Evolutionary conservation across 2,888 invertebrate genomes (phyloP).

Genomic region (Ephialtes manifestator): DNA sequence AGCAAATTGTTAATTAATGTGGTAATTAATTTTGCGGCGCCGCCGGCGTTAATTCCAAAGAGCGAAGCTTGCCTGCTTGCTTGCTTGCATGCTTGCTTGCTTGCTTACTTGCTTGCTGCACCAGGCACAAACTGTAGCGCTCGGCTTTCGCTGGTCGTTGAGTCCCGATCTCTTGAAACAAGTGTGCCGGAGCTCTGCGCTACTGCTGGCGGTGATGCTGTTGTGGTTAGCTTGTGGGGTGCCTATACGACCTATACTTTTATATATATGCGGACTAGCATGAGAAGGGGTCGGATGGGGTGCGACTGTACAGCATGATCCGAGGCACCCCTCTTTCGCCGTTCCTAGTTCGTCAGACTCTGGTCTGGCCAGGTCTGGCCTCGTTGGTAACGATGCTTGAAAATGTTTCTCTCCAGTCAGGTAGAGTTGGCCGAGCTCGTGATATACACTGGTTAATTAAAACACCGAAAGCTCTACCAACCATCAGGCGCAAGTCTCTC

Average conservation of each 20-base stretch:
- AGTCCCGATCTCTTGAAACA: conserved; percentile 60
- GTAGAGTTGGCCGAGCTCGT: conserved; percentile 5
- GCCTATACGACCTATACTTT: conserved; percentile 21
- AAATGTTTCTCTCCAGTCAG: conserved; percentile 48
- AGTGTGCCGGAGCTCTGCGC: conserved; percentile 23
- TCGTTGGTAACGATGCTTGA: conserved; percentile 51
- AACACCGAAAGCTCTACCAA: conserved; percentile 26
- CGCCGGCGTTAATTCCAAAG: conserved; percentile 63
- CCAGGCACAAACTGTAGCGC: neutral
- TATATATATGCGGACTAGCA: neutral
- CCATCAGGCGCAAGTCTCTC: neutral
- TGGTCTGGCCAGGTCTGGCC: conserved; percentile 7
- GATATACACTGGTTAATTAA: conserved; percentile 52
- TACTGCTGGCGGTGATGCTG: conserved; percentile 12
- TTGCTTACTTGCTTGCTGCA: conserved; percentile 29
- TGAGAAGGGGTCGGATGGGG: neutral
- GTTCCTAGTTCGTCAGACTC: conserved; percentile 7
- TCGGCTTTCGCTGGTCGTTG: conserved; percentile 51
- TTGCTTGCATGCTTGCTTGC: no score
- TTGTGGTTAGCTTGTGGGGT: conserved; percentile 32
- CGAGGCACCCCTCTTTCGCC: conserved; percentile 8
- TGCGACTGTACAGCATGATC: conserved; percentile 28
- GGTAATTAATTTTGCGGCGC: conserved; percentile 80
- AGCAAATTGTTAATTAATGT: conserved; percentile 81
- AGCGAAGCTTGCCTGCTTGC: conserved; percentile 41